A percentile compares a stretch with the other conserved stretches of the same genome.
phyloP scores from a whole-genome alignment of 2,797 vertebrate genomes.

The Artibeus lituratus region DNA sequence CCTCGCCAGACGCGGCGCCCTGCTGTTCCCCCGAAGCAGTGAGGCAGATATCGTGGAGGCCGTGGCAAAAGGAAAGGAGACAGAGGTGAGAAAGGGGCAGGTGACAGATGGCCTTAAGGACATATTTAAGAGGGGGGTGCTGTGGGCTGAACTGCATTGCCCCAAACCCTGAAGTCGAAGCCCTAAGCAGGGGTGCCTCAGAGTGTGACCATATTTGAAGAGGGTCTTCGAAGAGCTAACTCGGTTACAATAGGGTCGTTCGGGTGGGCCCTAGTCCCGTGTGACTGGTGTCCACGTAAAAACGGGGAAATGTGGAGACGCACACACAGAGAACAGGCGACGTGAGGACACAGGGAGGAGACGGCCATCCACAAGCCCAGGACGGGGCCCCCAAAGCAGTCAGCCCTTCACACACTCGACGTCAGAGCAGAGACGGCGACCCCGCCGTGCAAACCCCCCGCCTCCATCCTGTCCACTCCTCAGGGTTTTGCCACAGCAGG shows the following conservation, averaged over 20 bases:
- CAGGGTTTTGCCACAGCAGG: rapidly evolving
- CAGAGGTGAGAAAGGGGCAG: background rate
- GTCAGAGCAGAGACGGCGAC: rapidly evolving
- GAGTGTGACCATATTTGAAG: background rate
- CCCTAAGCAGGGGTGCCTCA: background rate
- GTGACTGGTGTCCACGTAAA: background rate
- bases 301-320: background rate
- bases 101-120: background rate
- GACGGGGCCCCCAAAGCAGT: background rate
- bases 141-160: background rate
- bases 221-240: background rate
- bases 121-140: background rate
- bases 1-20: background rate
- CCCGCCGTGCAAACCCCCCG: rapidly evolving
- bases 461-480: background rate
- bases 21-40: background rate
- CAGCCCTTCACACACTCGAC: rapidly evolving
- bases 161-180: background rate
- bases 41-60: rapidly evolving
- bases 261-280: background rate
- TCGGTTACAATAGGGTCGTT: background rate
- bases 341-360: background rate
- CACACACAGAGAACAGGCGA: background rate
- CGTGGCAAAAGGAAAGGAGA: background rate
- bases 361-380: rapidly evolving